Conservation (phyloP, 2,113 vertebrate genomes). For the Lycaon pictus region DNA sequence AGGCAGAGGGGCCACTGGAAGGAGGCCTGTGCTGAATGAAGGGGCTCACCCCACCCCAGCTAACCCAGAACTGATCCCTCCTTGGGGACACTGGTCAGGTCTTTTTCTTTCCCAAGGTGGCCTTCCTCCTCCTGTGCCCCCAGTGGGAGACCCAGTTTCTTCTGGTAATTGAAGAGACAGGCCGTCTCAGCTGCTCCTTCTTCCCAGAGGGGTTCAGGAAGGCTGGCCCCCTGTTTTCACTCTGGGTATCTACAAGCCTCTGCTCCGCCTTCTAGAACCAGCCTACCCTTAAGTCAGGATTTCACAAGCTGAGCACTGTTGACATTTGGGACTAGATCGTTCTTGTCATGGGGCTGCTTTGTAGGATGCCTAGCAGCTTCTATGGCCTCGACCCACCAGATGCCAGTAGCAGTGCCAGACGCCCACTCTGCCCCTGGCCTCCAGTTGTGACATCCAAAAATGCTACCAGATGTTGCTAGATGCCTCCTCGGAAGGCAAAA, state of each 20-base stretch:
- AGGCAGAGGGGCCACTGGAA: background rate
- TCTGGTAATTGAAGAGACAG: background rate
- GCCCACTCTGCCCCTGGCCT: rapidly evolving
- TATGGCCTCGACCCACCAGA: background rate
- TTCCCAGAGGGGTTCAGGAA: background rate
- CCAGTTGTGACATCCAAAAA: background rate
- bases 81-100: background rate
- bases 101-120: background rate
- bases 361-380: rapidly evolving
- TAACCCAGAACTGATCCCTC: rapidly evolving
- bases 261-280: background rate
- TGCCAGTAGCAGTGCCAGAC: background rate
- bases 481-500: background rate
- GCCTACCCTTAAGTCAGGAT: background rate
- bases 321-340: background rate
- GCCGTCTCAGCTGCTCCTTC: background rate
- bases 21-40: background rate
- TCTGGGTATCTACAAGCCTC: background rate
- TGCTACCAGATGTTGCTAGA: background rate
- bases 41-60: too few relatives aligned
- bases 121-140: background rate
- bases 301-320: rapidly evolving
- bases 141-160: background rate
- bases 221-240: too few relatives aligned
- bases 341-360: rapidly evolving